phyloP scores from a whole-genome alignment of 2,113 vertebrate species.

The Cettia cetti region DNA sequence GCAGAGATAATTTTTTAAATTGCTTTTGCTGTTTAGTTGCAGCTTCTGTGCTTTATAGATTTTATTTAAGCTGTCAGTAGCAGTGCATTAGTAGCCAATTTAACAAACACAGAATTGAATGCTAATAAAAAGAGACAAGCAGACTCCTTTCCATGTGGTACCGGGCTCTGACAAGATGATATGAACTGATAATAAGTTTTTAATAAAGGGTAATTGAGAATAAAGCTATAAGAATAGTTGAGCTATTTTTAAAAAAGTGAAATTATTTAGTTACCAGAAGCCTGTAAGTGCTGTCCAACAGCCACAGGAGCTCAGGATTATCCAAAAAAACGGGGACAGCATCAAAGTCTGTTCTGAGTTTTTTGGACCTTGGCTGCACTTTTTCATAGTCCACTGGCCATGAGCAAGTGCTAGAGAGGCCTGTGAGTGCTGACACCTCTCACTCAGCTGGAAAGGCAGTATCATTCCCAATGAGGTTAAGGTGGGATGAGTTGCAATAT shows the following conservation, averaged over 20 bases:
- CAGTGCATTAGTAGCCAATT: background rate
- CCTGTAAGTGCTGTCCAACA: background rate
- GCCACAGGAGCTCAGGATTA: background rate
- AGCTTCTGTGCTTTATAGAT: background rate
- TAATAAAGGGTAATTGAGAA: constrained; percentile 4
- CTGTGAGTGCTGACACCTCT: background rate
- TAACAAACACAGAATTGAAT: background rate
- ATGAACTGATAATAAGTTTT: background rate
- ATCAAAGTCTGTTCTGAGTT: background rate
- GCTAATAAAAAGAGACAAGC: background rate
- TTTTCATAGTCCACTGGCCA: background rate
- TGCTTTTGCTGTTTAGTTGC: background rate
- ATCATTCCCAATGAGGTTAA: background rate
- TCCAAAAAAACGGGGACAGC: background rate
- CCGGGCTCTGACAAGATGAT: background rate
- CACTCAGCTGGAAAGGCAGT: background rate
- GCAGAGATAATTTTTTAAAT: background rate
- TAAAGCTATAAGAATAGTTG: background rate
- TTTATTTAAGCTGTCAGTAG: constrained; percentile 6
- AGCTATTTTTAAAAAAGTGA: background rate
- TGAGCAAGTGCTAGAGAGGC: background rate
- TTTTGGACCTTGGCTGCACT: background rate
- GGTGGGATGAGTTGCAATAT: background rate
- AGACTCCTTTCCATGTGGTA: background rate
- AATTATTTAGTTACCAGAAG: background rate